Percentiles rank a stretch among this genome's conserved stretches.
These are phyloP conservation scores for Malurus leucopterus DNA, from an alignment of 2,797 vertebrate species.

Conservation along the genomic window DNA sequence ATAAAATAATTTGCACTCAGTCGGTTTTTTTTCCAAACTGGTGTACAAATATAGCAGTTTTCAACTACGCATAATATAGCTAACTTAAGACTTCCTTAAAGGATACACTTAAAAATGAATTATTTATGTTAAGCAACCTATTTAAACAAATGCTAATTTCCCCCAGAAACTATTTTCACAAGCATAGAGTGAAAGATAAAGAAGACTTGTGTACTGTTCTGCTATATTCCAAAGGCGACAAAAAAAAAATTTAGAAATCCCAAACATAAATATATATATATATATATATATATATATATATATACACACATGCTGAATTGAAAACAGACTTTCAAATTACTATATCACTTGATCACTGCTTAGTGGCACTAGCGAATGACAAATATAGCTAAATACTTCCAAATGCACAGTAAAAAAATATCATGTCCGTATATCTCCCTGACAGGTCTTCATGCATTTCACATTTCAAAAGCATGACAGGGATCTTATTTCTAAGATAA, in stretches of 20 bases:
- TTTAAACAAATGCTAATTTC: constrained; percentile 20
- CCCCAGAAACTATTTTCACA: not conserved
- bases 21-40: not conserved
- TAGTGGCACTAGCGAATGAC: constrained; percentile 69
- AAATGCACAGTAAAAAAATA: constrained; percentile 84
- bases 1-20: not conserved
- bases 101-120: constrained; percentile 7
- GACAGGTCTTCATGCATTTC: constrained; percentile 81
- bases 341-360: constrained; percentile 68
- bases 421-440: constrained; percentile 83
- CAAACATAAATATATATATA: not conserved
- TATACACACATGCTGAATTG: not conserved
- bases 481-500: constrained; percentile 86
- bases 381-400: constrained; percentile 87
- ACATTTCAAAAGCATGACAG: constrained; percentile 83
- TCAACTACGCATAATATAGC: not conserved
- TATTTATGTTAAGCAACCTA: not conserved
- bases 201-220: not conserved
- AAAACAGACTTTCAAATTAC: constrained; percentile 68
- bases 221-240: not conserved
- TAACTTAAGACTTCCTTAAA: not conserved
- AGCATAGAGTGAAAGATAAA: not conserved
- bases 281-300: not conserved
- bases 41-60: not conserved
- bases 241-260: too few species aligned